phyloP scores from a whole-genome alignment of 2,888 invertebrate species.

The Patella ulyssiponensis region DNA sequence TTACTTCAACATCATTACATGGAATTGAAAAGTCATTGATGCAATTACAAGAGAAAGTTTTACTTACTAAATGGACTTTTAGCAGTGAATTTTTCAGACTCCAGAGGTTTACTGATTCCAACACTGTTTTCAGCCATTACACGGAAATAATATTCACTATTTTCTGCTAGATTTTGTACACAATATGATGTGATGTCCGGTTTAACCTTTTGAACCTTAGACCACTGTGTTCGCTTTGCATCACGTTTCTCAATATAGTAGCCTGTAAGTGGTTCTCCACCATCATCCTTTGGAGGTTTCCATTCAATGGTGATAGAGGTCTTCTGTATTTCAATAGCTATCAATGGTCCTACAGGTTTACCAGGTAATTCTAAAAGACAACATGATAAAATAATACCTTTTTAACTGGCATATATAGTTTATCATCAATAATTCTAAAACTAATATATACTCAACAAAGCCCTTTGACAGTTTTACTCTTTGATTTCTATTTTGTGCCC shows the following conservation, averaged over 20 bases:
- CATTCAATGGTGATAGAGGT: conserved; percentile 58
- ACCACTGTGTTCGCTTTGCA: conserved; percentile 73
- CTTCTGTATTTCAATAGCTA: conserved; percentile 42
- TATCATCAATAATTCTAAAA: not conserved
- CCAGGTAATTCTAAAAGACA: conserved; percentile 49
- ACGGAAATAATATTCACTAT: conserved; percentile 91
- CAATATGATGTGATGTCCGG: conserved; percentile 75
- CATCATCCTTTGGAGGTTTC: conserved; percentile 63
- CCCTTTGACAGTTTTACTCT: no score
- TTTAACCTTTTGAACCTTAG: conserved; percentile 45
- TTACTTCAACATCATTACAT: not conserved
- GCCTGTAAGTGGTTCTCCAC: conserved; percentile 62
- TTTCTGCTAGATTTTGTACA: conserved; percentile 78
- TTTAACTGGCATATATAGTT: not conserved
- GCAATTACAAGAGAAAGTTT: no score
- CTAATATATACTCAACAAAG: no score
- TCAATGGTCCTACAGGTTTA: conserved; percentile 49
- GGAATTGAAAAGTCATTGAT: no score
- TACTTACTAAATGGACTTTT: conserved; percentile 82
- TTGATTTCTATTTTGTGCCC: no score
- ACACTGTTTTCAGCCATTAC: conserved; percentile 90
- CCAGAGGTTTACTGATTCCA: conserved; percentile 33
- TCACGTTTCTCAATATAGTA: conserved; percentile 74
- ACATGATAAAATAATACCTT: not conserved
- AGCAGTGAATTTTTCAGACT: conserved; percentile 57